Conservation (phyloP, 1,140 invertebrate genomes). For the Pissodes strobi region DNA sequence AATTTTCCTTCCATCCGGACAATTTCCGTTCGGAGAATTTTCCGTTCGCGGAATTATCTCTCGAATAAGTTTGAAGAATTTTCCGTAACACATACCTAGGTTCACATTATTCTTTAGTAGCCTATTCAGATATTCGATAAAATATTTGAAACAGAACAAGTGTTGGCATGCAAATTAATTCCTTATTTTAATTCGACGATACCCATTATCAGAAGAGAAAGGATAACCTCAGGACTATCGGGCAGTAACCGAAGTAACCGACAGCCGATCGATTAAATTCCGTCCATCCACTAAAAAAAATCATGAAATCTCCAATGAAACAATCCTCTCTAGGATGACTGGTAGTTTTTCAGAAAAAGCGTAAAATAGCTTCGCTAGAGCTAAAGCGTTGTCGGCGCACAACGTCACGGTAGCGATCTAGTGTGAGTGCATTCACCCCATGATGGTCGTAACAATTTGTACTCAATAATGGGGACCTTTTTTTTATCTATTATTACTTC, state of each 20-base stretch:
- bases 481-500: constrained; percentile 5
- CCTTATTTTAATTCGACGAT: too few relatives aligned
- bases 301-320: not conserved
- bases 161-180: too few relatives aligned
- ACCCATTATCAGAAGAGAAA: too few relatives aligned
- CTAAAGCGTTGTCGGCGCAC: constrained; percentile 14
- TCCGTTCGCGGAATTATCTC: too few relatives aligned
- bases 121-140: too few relatives aligned
- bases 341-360: constrained; percentile 24
- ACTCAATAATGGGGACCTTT: constrained; percentile 35
- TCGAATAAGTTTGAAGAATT: too few relatives aligned
- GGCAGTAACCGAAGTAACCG: not conserved
- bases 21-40: too few relatives aligned
- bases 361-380: constrained; percentile 24
- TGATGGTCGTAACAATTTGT: constrained; percentile 34
- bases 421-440: constrained; percentile 34
- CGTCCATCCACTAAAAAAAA: not conserved
- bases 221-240: constrained; percentile 11
- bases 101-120: too few relatives aligned
- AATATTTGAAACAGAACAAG: too few relatives aligned
- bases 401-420: constrained; percentile 33
- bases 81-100: too few relatives aligned
- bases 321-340: constrained; percentile 18
- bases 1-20: too few relatives aligned
- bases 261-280: constrained; percentile 7